A percentile compares a stretch with the other conserved stretches of the same genome.
Conservation (phyloP, 2,113 vertebrate species). For the Pachycephala philippinensis region DNA sequence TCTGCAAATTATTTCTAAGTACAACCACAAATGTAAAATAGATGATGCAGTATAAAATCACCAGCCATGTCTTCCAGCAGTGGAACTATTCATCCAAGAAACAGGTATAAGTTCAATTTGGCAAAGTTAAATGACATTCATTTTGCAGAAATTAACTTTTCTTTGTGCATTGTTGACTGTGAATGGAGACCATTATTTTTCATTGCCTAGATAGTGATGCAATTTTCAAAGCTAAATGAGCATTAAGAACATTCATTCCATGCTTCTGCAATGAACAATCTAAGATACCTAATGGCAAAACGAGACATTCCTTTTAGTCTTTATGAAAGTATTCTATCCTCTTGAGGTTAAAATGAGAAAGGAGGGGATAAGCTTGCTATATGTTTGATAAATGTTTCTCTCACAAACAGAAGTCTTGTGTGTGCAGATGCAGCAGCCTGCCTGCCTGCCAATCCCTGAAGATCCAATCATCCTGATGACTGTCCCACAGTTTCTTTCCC, state of each 20-base stretch:
- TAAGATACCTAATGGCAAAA: slow-evolving; percentile 10
- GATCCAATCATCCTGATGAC: neutral
- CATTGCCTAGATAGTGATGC: slow-evolving; percentile 34
- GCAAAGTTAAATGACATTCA: slow-evolving; percentile 32
- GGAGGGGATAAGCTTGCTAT: neutral
- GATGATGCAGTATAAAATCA: neutral
- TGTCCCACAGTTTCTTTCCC: neutral
- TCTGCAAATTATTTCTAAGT: slow-evolving; percentile 30
- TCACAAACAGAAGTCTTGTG: neutral
- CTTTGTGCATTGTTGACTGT: slow-evolving; percentile 49
- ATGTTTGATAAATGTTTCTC: neutral
- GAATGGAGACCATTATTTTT: slow-evolving; percentile 43
- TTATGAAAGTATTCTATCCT: neutral
- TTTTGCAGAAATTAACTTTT: slow-evolving; percentile 53
- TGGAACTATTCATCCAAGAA: slow-evolving; percentile 22
- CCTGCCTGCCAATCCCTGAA: neutral
- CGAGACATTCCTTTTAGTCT: neutral
- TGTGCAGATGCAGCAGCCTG: neutral
- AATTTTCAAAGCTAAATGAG: slow-evolving; percentile 53
- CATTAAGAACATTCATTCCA: slow-evolving; percentile 39
- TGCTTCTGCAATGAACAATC: slow-evolving; percentile 9
- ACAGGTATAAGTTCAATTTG: slow-evolving; percentile 25
- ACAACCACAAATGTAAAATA: neutral
- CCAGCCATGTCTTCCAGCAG: neutral
- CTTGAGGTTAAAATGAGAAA: slow-evolving; percentile 15